Conservation (phyloP, 2,797 vertebrate species). For the Siniperca scherzeri region DNA sequence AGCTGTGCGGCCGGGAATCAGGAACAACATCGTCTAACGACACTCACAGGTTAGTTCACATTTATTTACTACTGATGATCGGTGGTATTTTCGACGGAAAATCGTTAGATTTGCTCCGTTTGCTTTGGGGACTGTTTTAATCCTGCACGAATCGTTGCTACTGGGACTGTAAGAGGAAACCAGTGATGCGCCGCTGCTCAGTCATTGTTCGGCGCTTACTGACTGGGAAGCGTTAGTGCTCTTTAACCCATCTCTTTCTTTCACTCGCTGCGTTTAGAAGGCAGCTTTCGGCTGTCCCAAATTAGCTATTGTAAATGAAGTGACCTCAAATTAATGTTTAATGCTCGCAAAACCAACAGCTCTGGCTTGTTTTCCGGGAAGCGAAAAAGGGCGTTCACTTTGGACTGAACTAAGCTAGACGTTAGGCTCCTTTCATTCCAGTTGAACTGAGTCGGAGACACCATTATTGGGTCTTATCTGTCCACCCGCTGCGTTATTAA, state of each 20-base stretch:
- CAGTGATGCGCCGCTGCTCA: slow-evolving; percentile 67
- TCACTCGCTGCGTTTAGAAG: background rate
- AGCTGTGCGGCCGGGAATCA: slow-evolving; percentile 85
- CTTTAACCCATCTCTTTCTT: slow-evolving; percentile 26
- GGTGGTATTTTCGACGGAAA: background rate
- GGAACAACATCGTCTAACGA: slow-evolving; percentile 70
- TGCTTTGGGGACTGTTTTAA: background rate
- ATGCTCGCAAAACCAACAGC: background rate
- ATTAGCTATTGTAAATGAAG: background rate
- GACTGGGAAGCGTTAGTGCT: slow-evolving; percentile 51
- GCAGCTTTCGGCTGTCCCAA: accelerated
- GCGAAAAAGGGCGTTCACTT: slow-evolving; percentile 83
- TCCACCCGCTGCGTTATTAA: background rate
- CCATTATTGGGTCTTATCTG: background rate
- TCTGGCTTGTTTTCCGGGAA: slow-evolving; percentile 71
- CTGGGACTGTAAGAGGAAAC: slow-evolving; percentile 26
- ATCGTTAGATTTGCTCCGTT: accelerated
- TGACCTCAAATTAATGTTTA: background rate
- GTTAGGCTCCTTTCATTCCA: slow-evolving; percentile 38
- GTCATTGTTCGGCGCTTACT: slow-evolving; percentile 77
- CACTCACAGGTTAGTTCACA: slow-evolving; percentile 78
- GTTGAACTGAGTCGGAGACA: background rate
- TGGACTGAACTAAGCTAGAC: slow-evolving; percentile 44
- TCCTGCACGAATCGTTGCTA: background rate
- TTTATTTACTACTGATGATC: background rate